phyloP scores from a whole-genome alignment of 1,140 invertebrate genomes.

The Pectinophora gossypiella region DNA sequence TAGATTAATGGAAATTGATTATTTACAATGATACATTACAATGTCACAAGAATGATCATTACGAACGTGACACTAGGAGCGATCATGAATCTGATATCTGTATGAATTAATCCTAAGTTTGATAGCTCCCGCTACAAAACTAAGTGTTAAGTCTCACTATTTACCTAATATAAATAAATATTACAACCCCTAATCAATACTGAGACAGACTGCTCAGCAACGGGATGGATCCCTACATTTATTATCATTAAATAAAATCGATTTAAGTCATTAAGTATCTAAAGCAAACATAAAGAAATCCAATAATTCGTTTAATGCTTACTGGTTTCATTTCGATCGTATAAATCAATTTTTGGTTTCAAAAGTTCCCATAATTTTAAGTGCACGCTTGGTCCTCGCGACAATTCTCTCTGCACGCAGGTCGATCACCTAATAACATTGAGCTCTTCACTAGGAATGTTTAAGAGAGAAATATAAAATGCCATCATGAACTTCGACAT shows the following conservation, averaged over 20 bases:
- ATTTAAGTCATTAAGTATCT: constrained; percentile 12
- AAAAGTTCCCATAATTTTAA: background rate
- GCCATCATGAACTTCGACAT: constrained; percentile 6
- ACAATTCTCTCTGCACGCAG: constrained; percentile 29
- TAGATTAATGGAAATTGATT: constrained; percentile 63
- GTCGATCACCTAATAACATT: constrained; percentile 25
- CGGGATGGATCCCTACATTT: constrained; percentile 5
- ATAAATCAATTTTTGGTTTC: background rate
- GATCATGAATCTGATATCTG: constrained; percentile 19
- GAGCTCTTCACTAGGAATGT: constrained; percentile 39
- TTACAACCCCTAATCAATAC: constrained; percentile 38
- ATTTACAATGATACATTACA: constrained; percentile 48
- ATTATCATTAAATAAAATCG: constrained; percentile 9
- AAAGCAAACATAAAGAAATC: constrained; percentile 11
- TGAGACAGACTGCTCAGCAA: constrained; percentile 30
- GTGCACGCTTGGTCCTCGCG: constrained; percentile 30
- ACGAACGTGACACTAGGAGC: background rate
- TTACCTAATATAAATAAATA: constrained; percentile 33
- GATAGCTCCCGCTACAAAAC: constrained; percentile 25
- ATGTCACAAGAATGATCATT: background rate
- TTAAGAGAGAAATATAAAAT: constrained; percentile 33
- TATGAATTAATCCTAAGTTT: constrained; percentile 16
- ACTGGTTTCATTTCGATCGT: background rate
- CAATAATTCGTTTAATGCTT: constrained; percentile 18
- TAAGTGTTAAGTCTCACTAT: constrained; percentile 40